Base-by-base conservation (phyloP, 2,888 invertebrate species). In the Yponomeuta sedellus region DNA sequence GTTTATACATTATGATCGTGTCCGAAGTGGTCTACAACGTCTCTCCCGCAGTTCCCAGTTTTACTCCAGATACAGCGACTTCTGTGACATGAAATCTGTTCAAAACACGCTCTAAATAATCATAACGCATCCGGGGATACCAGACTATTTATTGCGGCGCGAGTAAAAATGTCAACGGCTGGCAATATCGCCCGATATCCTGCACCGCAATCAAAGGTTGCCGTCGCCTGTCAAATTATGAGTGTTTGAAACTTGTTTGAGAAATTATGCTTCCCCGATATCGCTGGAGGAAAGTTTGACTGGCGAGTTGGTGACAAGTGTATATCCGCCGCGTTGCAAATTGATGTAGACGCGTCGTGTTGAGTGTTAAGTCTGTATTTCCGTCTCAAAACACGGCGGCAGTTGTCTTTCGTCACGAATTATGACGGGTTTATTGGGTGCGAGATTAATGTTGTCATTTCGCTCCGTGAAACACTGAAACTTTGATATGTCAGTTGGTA, bases 261-360 rank as follows among this genome's bases (percentile, higher is more conserved):
- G 44, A 52, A 12, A 16, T 52, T 52, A 52, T 52, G 44, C 16
- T 16, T 52, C 44, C 84, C 83, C 82, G 83, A 85, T 84, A 82
- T 83, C 85, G 84, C 88, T 84, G 87, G 85, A 80, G 82, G 86
- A 87, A 83, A 80, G 85, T 85, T 75, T 79, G 87, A 85, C 87
- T 40, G 40, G 72, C 78, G 88, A 87, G 85, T 87, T 40, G 40
- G 72, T 78, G 88, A 87, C 88, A 86, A 67, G 83, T 70, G 65
- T 77, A 82, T 84, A 84, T 88, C 88, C 86, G 86, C 79, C 73
- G 80, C 77, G 66, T 59, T 66, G 70, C 76, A 75, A 73, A 75
- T 79, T 79, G 78, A 77, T 77, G 74, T 52, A 12, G 16, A 73
- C 76, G 72, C 39, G 34, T 65, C 57, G 59, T 58, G 65, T n/a